Conservation (phyloP, 1,140 invertebrate genomes). For the Hylaeus anthracinus region DNA sequence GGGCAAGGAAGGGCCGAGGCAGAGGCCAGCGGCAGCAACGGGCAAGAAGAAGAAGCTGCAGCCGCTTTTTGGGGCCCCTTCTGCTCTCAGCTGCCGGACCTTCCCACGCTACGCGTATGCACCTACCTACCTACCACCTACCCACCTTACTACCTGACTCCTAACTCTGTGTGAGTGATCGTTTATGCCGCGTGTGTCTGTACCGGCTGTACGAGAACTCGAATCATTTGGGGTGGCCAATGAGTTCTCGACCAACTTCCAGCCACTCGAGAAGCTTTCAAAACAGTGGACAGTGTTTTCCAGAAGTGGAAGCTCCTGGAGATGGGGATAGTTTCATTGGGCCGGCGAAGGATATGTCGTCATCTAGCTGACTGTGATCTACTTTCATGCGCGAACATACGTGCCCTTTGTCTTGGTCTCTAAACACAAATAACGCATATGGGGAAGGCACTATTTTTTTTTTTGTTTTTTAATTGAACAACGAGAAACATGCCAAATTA, state of each 20-base stretch:
- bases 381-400: too few species aligned
- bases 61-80: slow-evolving; percentile 70
- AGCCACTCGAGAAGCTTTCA: not conserved
- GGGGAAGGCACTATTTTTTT: too few species aligned
- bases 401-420: too few species aligned
- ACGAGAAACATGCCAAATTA: too few species aligned
- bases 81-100: slow-evolving; percentile 78
- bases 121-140: slow-evolving; percentile 70
- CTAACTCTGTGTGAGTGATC: slow-evolving; percentile 37
- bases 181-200: slow-evolving; percentile 41
- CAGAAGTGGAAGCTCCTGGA: too few species aligned
- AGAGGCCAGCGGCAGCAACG: slow-evolving; percentile 50
- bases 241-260: not conserved
- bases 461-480: too few species aligned
- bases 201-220: slow-evolving; percentile 49
- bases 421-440: too few species aligned
- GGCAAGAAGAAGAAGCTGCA: slow-evolving; percentile 71
- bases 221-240: not conserved
- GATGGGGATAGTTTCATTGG: too few species aligned
- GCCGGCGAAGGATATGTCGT: too few species aligned
- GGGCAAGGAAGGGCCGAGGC: slow-evolving; percentile 57
- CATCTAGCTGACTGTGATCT: too few species aligned
- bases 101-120: slow-evolving; percentile 78
- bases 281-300: too few species aligned
- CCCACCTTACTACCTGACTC: slow-evolving; percentile 75